Evolutionary conservation across 2,113 vertebrate species (phyloP).

Genomic region (Brachypteracias leptosomus): DNA sequence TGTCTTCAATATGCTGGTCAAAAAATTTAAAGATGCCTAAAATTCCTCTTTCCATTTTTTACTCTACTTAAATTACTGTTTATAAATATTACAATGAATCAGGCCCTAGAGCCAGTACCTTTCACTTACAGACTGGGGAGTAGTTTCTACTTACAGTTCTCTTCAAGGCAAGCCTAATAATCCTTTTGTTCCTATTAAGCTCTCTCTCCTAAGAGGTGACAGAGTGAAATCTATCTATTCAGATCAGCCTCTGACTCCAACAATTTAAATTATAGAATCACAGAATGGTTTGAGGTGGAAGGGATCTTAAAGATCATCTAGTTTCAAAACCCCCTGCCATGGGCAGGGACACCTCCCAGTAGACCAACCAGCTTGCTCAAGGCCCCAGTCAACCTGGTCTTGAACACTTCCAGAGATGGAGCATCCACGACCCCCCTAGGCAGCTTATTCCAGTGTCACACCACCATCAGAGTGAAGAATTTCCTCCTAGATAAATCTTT

Average conservation of each 20-base stretch:
- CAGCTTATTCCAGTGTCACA: too few relatives aligned
- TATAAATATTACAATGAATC: neutral
- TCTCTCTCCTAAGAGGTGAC: neutral
- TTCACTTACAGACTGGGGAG: neutral
- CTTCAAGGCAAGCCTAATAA: neutral
- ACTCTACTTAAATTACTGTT: neutral
- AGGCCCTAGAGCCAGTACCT: neutral
- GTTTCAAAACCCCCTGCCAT: too few relatives aligned
- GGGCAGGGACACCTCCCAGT: too few relatives aligned
- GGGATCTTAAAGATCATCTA: too few relatives aligned
- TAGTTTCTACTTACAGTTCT: neutral
- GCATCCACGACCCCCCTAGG: too few relatives aligned
- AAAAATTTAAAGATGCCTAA: neutral
- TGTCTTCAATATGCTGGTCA: neutral
- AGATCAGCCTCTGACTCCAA: neutral
- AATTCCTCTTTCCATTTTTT: neutral
- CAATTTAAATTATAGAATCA: neutral
- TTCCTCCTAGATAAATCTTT: too few relatives aligned
- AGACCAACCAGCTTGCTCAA: too few relatives aligned
- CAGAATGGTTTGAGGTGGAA: too few relatives aligned
- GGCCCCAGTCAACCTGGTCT: too few relatives aligned
- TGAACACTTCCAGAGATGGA: too few relatives aligned
- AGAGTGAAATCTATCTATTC: accelerated
- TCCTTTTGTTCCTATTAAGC: neutral
- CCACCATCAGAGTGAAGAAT: too few relatives aligned